phyloP scores from a whole-genome alignment of 2,888 invertebrate species.

The Elysia crispata region DNA sequence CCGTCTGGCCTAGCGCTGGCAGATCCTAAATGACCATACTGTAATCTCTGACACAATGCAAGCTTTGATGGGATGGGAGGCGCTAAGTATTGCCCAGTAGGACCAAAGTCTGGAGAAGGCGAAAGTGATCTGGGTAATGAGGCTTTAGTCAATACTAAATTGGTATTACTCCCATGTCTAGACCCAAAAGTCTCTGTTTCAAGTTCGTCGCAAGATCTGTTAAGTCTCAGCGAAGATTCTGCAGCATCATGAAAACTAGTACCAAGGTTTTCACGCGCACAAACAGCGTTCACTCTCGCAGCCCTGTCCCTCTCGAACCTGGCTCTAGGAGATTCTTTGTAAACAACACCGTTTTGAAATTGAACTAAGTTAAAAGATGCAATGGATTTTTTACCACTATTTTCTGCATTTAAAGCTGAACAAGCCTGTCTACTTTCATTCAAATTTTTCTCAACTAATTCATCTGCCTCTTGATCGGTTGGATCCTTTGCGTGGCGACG shows the following conservation, averaged over 20 bases:
- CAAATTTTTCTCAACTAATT: background rate
- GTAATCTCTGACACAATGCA: background rate
- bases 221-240: background rate
- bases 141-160: too few species aligned
- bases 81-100: background rate
- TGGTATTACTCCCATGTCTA: too few species aligned
- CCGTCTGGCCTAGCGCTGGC: too few species aligned
- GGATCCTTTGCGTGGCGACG: background rate
- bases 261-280: too few species aligned
- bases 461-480: too few species aligned
- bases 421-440: background rate
- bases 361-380: background rate
- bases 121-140: too few species aligned
- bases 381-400: background rate
- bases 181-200: background rate
- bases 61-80: background rate
- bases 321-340: conserved; percentile 43
- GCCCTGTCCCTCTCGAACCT: conserved; percentile 43
- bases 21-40: too few species aligned
- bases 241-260: too few species aligned
- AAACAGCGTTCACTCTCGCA: conserved; percentile 19
- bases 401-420: background rate
- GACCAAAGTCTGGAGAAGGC: background rate
- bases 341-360: background rate
- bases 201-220: background rate